Evolutionary conservation across 2,797 vertebrate species (phyloP).

Genomic region (Enteromius mattozi): DNA sequence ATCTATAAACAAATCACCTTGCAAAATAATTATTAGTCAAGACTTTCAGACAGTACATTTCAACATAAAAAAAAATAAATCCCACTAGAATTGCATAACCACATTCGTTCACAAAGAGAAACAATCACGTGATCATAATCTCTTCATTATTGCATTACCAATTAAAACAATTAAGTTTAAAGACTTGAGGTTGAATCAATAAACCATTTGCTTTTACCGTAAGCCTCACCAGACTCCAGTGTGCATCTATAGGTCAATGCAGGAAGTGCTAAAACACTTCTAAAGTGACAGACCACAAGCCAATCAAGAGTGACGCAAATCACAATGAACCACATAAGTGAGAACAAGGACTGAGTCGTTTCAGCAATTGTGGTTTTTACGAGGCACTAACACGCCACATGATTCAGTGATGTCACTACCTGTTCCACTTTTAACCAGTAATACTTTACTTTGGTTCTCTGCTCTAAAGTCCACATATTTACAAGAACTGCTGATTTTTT

Average conservation of each 20-base stretch:
- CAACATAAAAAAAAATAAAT: not conserved
- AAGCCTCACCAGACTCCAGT: not conserved
- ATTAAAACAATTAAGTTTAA: not conserved
- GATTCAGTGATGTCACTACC: not conserved
- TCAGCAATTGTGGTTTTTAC: slow-evolving; percentile 19
- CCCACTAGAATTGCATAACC: not conserved
- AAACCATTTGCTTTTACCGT: not conserved
- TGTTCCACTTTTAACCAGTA: not conserved
- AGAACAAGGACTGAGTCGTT: not conserved
- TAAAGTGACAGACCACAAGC: not conserved
- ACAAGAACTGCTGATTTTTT: not conserved
- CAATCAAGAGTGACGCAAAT: not conserved
- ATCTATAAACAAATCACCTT: not conserved
- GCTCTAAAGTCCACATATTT: not conserved
- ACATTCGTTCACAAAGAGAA: not conserved
- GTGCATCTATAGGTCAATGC: not conserved
- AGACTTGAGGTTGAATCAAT: not conserved
- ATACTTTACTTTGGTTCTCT: not conserved
- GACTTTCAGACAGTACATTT: not conserved
- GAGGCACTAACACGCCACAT: not conserved
- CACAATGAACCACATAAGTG: not conserved
- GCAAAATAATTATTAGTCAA: not conserved
- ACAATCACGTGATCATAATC: not conserved
- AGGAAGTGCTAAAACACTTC: not conserved
- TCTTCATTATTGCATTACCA: not conserved